Evolutionary conservation across 2,888 invertebrate species (phyloP).

Genomic region (Theretra japonica): DNA sequence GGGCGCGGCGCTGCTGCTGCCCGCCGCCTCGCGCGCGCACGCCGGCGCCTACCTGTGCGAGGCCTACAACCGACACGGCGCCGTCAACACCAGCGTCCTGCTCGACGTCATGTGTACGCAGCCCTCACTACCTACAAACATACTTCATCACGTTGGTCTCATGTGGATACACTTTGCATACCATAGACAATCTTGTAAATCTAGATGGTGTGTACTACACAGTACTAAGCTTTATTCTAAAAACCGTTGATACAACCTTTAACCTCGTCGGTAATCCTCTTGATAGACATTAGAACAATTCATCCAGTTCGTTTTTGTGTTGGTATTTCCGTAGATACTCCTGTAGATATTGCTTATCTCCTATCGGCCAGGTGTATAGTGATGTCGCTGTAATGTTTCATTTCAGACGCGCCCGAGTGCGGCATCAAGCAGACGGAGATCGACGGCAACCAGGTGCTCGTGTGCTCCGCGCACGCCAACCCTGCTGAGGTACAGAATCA

Average conservation of each 20-base stretch:
- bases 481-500: slow-evolving; percentile 86
- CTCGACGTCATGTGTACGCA: slow-evolving; percentile 94
- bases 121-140: not conserved
- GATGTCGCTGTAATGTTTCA: slow-evolving; percentile 21
- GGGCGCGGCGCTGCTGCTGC: slow-evolving; percentile 74
- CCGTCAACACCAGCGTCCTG: slow-evolving; percentile 86
- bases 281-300: no score
- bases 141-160: no score
- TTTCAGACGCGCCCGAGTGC: slow-evolving; percentile 93
- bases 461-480: slow-evolving; percentile 93
- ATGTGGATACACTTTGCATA: no score
- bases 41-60: slow-evolving; percentile 92
- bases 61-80: slow-evolving; percentile 92
- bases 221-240: no score
- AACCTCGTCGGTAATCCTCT: no score
- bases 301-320: no score
- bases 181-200: no score
- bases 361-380: not conserved
- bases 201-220: no score
- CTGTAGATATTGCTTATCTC: not conserved
- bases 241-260: no score
- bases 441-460: slow-evolving; percentile 90
- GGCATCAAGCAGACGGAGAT: slow-evolving; percentile 89
- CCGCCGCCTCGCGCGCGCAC: slow-evolving; percentile 86
- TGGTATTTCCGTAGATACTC: not conserved